Base-by-base conservation (phyloP, 1,140 invertebrate genomes). In the Drosophila teissieri region DNA sequence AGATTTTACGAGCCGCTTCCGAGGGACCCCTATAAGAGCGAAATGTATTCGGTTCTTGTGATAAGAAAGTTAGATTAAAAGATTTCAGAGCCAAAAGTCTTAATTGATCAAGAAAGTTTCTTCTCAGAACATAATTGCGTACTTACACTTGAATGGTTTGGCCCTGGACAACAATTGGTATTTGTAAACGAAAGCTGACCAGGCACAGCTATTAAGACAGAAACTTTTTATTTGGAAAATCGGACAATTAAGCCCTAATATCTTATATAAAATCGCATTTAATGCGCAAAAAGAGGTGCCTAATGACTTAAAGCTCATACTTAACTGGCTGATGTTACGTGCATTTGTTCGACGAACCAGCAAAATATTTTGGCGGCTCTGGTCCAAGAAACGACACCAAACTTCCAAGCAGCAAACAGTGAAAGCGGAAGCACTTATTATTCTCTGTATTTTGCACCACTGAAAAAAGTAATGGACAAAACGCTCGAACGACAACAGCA, bases 341-440 rank as follows among this genome's bases (percentile, higher is more conserved):
- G 44, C 72, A 52, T 49, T 64, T 44, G 51, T 17, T 14, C 27
- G 42, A 24, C 24, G 27, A 39, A 36, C 24, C 27, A 14, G 24
- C 44, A 39, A 54, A 70, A 63, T 75, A 53, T 76, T 74, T 75
- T 46, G 37, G 55, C 55, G 40, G 55, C 44, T 70, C 53, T 68
- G 36, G 55, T 31, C 49, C 54, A 70, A 36, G 51, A 77, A 68
- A 77, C 62, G 63, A 55, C 63, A 51, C 39, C 55, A 31, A 75
- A 77, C 73, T 77, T 57, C 55, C 73, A 77, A 78, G 56, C 34
- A 63, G 58, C 49, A 63, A 60, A 45, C 75, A 80, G 80, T 84
- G 80, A 84, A 84, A 84, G 80, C 80, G 80, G 80, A 83, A 83
- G 74, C 80, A 82, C 36, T 73, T 77, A 73, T 78, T 74, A 77